phyloP scores from a whole-genome alignment of 2,113 vertebrate species.

The Gymnogyps californianus region DNA sequence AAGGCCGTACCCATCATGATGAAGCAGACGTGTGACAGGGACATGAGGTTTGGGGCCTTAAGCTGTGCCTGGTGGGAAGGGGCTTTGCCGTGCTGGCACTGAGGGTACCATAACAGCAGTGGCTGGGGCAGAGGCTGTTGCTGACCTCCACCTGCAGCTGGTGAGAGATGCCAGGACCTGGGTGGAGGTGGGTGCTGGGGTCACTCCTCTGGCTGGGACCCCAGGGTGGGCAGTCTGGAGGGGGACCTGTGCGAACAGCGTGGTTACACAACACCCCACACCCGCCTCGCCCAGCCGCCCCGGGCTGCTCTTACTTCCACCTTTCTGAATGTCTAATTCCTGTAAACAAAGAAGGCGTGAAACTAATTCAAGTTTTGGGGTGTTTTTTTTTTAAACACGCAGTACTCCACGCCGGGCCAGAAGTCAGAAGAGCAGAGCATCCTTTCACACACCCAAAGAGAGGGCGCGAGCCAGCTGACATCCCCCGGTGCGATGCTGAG shows the following conservation, averaged over 20 bases:
- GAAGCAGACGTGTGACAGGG: neutral
- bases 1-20: neutral
- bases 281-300: rapidly evolving
- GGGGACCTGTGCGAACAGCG: rapidly evolving
- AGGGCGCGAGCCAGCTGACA: neutral
- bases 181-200: neutral
- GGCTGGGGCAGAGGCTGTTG: neutral
- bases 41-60: rapidly evolving
- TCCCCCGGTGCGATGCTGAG: neutral
- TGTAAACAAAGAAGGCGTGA: neutral
- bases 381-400: neutral
- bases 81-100: neutral
- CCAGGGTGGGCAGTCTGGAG: neutral
- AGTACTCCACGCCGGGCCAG: neutral
- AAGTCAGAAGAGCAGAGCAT: neutral
- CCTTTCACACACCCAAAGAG: neutral
- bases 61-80: neutral
- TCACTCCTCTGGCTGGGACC: neutral
- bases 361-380: neutral
- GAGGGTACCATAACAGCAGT: neutral
- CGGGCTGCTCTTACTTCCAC: neutral
- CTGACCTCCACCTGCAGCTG: neutral
- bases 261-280: neutral
- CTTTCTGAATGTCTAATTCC: neutral
- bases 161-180: neutral